Evolutionary conservation across 1,140 invertebrate genomes (phyloP).

Genomic region (Brachionus paranguensis): DNA sequence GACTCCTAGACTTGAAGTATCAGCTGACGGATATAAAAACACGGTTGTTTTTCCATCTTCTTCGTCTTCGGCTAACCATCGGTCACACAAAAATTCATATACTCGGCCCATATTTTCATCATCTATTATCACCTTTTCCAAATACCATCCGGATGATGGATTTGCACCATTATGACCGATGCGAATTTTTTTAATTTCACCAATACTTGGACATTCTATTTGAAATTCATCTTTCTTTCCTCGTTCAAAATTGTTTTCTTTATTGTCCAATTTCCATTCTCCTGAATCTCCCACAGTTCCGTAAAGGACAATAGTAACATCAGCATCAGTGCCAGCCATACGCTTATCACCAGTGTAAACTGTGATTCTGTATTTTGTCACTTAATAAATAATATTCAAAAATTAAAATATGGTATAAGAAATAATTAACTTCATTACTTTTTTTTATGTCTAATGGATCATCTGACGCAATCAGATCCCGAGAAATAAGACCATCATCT

Average conservation of each 20-base stretch:
- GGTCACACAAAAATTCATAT: conserved; percentile 50
- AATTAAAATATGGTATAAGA: neutral
- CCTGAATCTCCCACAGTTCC: conserved; percentile 49
- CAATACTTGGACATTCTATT: conserved; percentile 49
- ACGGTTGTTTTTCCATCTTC: conserved; percentile 52
- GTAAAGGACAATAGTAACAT: conserved; percentile 51
- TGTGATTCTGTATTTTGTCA: conserved; percentile 51
- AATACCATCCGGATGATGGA: conserved; percentile 45
- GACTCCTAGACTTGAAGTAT: conserved; percentile 44
- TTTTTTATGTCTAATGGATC: conserved; percentile 51
- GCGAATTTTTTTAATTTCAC: conserved; percentile 48
- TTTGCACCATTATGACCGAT: conserved; percentile 54
- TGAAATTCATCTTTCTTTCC: conserved; percentile 54
- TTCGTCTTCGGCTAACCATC: conserved; percentile 52
- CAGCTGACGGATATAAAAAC: conserved; percentile 46
- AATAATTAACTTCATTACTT: conserved; percentile 43
- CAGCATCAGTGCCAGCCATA: conserved; percentile 56
- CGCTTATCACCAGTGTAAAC: conserved; percentile 55
- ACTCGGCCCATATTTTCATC: conserved; percentile 47
- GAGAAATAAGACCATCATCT: conserved; percentile 50
- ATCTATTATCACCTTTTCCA: conserved; percentile 49
- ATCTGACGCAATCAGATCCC: conserved; percentile 50
- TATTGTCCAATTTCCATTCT: conserved; percentile 26
- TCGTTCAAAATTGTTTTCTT: conserved; percentile 49
- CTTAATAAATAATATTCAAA: neutral